Percentiles rank a stretch among this genome's conserved stretches.
These are phyloP conservation scores for Colostygia pectinataria DNA, from an alignment of 2,888 invertebrate species.

Conservation along the genomic window DNA sequence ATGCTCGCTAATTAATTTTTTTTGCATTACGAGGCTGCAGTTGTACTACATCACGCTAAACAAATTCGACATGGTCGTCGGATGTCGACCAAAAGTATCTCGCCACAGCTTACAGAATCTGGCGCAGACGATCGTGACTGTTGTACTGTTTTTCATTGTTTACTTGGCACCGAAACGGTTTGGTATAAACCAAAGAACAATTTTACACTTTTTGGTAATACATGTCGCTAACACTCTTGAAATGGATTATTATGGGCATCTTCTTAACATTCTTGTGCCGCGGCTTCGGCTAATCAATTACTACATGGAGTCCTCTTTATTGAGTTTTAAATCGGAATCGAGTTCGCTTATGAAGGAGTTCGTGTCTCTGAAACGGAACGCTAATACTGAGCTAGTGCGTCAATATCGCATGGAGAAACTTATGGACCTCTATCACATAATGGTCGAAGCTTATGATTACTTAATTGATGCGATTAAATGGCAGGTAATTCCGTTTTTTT, in stretches of 20 bases:
- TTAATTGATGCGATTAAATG: conserved; percentile 62
- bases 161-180: conserved; percentile 26
- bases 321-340: conserved; percentile 33
- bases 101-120: conserved; percentile 45
- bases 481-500: conserved; percentile 51
- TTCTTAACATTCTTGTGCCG: conserved; percentile 52
- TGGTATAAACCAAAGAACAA: conserved; percentile 11
- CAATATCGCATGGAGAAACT: conserved; percentile 51
- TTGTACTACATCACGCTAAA: conserved; percentile 48
- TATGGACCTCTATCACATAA: conserved; percentile 57
- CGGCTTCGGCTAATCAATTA: conserved; percentile 55
- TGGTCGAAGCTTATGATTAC: conserved; percentile 53
- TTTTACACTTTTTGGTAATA: conserved; percentile 32
- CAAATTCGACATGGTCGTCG: conserved; percentile 51
- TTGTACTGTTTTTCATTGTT: conserved; percentile 31
- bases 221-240: conserved; percentile 46
- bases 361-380: conserved; percentile 36
- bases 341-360: conserved; percentile 40
- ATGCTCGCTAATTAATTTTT: conserved; percentile 38
- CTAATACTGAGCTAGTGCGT: conserved; percentile 20
- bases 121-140: conserved; percentile 34
- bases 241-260: conserved; percentile 54
- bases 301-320: conserved; percentile 50
- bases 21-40: conserved; percentile 45
- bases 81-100: conserved; percentile 47